Evolutionary conservation across 2,797 vertebrate genomes (phyloP).

Genomic region (Notamacropus eugenii): DNA sequence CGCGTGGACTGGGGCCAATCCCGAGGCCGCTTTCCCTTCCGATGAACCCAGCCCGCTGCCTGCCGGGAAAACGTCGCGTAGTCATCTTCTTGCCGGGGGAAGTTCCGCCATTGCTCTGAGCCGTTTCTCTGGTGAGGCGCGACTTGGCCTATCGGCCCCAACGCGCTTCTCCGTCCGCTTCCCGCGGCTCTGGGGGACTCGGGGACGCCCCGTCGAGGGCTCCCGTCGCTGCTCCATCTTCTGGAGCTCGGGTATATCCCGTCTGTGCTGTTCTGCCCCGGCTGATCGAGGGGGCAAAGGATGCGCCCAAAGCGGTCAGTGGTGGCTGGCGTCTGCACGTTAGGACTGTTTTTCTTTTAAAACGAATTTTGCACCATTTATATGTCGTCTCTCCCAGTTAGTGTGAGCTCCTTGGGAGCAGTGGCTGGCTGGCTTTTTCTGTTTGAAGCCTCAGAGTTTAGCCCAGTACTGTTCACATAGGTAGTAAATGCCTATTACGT

Average conservation of each 20-base stretch:
- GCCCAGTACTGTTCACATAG: too few relatives aligned
- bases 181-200: neutral
- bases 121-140: rapidly evolving
- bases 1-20: neutral
- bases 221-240: neutral
- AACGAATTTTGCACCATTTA: neutral
- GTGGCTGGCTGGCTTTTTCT: neutral
- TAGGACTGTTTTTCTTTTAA: neutral
- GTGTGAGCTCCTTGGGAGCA: neutral
- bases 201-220: too few relatives aligned
- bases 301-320: rapidly evolving
- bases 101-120: neutral
- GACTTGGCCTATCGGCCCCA: rapidly evolving
- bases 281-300: too few relatives aligned
- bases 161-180: neutral
- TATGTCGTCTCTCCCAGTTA: neutral
- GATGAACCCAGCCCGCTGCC: slow-evolving; percentile 24
- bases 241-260: neutral
- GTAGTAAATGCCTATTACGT: neutral
- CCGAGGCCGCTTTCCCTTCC: slow-evolving; percentile 16
- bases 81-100: rapidly evolving
- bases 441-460: neutral
- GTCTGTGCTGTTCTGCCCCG: too few relatives aligned
- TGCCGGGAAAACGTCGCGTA: neutral
- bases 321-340: neutral